Conservation (phyloP, 1,140 invertebrate species). For the Macrostomum lignano region DNA sequence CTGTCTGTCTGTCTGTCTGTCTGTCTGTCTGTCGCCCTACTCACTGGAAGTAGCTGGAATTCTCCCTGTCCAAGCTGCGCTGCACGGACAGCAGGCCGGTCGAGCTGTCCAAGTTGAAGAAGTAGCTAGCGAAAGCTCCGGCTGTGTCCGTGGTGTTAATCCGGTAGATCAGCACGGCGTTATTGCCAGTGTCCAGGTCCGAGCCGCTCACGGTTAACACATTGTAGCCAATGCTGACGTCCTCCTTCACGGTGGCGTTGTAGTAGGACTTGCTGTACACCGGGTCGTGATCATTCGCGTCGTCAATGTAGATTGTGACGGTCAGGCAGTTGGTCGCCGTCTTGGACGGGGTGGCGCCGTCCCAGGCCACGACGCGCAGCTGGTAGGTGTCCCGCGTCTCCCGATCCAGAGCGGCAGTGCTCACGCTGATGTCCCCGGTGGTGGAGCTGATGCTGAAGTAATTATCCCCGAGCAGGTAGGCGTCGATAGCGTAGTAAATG, state of each 20-base stretch:
- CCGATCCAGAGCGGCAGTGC: slow-evolving; percentile 16
- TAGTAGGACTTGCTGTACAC: slow-evolving; percentile 61
- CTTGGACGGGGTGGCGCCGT: slow-evolving; percentile 2
- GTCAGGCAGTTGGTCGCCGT: slow-evolving; percentile 10
- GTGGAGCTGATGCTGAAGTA: slow-evolving; percentile 61
- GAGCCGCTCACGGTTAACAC: slow-evolving; percentile 54
- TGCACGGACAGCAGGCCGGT: slow-evolving; percentile 19
- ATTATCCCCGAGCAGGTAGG: slow-evolving; percentile 42
- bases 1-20: too few species aligned
- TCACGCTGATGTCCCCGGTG: slow-evolving; percentile 53
- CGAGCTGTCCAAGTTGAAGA: slow-evolving; percentile 21
- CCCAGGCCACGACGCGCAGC: slow-evolving; percentile 5
- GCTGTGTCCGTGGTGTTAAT: slow-evolving; percentile 20
- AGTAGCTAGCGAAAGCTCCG: slow-evolving; percentile 19
- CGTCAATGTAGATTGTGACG: slow-evolving; percentile 47
- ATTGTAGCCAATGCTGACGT: slow-evolving; percentile 62
- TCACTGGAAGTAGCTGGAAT: too few species aligned
- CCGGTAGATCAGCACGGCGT: slow-evolving; percentile 34
- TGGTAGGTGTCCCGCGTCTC: slow-evolving; percentile 6
- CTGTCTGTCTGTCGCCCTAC: too few species aligned
- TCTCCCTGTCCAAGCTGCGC: slow-evolving; percentile 15
- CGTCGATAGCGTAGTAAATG: slow-evolving; percentile 37
- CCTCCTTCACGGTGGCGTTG: slow-evolving; percentile 54
- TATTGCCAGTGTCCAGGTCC: slow-evolving; percentile 57
- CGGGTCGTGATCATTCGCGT: slow-evolving; percentile 75